These are phyloP conservation scores for Lophura nycthemera DNA, from an alignment of 2,113 vertebrate genomes.

Conservation along the genomic window DNA sequence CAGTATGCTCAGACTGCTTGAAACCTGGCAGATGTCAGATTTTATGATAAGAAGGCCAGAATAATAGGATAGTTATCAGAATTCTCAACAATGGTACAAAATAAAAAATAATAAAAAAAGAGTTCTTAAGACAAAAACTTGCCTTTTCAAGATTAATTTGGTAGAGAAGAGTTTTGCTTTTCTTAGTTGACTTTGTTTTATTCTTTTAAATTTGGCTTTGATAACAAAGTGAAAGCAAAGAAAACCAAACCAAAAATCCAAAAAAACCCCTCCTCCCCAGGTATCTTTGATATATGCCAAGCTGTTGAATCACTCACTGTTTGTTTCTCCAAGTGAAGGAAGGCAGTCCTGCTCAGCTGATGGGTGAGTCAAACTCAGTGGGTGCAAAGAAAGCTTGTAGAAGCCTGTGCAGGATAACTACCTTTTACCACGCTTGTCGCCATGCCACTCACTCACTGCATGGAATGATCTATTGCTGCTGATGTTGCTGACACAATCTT, in stretches of 20 bases:
- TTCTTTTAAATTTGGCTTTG: neutral
- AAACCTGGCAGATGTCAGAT: neutral
- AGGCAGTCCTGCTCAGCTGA: neutral
- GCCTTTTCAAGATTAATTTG: neutral
- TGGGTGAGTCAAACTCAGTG: neutral
- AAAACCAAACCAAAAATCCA: neutral
- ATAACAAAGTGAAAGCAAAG: neutral
- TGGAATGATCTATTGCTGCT: slow-evolving; percentile 42
- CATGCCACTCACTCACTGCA: slow-evolving; percentile 22
- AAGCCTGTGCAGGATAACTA: neutral
- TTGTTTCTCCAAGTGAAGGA: neutral
- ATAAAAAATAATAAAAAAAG: neutral
- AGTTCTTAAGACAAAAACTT: neutral
- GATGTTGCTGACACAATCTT: slow-evolving; percentile 23
- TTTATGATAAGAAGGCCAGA: neutral
- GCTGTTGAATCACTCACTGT: neutral
- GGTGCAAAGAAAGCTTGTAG: slow-evolving; percentile 3
- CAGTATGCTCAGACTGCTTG: neutral
- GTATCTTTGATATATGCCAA: neutral
- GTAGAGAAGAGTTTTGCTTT: neutral
- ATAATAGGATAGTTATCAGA: neutral
- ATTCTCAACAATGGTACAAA: neutral
- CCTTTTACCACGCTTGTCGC: slow-evolving; percentile 34
- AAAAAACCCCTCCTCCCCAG: rapidly evolving
- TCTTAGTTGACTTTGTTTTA: neutral